Percentiles rank a stretch among this genome's conserved stretches.
Evolutionary conservation across 2,113 vertebrate genomes (phyloP).

Genomic region (Myanophis thanlyinensis): DNA sequence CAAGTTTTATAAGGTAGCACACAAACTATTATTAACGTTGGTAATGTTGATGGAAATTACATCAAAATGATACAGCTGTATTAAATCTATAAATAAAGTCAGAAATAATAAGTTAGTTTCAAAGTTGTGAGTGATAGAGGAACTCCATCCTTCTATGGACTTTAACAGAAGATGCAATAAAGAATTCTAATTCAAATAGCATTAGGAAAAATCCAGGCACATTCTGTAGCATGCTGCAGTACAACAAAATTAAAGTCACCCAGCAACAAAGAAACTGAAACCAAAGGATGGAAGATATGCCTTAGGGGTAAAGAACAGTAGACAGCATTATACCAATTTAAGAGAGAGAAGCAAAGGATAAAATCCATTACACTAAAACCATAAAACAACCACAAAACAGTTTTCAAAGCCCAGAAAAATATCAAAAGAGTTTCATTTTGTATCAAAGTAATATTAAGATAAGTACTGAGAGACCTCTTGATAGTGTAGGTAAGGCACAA

Average conservation of each 20-base stretch:
- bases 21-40: conserved; percentile 53
- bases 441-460: not conserved
- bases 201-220: conserved; percentile 6
- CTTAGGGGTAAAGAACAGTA: not conserved
- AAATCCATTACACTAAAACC: not conserved
- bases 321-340: not conserved
- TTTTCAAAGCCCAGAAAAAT: not conserved
- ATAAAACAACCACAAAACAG: not conserved
- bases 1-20: conserved; percentile 48
- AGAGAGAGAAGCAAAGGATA: not conserved
- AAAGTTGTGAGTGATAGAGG: conserved; percentile 16
- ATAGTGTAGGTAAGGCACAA: not conserved
- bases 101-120: conserved; percentile 10
- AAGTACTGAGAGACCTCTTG: not conserved
- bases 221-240: not conserved
- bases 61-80: conserved; percentile 22
- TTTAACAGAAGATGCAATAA: conserved; percentile 6
- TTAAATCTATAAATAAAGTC: conserved; percentile 48
- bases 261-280: not conserved
- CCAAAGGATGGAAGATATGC: not conserved
- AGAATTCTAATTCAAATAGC: not conserved
- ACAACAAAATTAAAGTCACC: not conserved
- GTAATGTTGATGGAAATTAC: conserved; percentile 25
- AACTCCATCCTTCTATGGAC: conserved; percentile 22
- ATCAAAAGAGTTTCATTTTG: not conserved